Conservation (phyloP, 1,140 invertebrate species). For the Andricus grossulariae region DNA sequence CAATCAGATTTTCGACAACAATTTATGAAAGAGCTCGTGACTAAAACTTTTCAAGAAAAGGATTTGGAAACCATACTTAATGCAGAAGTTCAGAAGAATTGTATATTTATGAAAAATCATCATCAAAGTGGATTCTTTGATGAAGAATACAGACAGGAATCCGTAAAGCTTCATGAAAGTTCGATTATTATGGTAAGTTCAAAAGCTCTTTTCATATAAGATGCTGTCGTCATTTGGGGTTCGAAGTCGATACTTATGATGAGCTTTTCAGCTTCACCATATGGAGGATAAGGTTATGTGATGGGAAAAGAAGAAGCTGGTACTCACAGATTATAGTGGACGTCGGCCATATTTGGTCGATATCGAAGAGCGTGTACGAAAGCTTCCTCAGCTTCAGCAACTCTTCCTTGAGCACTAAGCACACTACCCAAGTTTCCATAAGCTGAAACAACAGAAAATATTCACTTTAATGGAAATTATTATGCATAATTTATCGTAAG, state of each 20-base stretch:
- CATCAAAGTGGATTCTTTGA: background rate
- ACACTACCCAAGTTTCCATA: slow-evolving; percentile 95
- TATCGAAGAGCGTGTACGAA: slow-evolving; percentile 90
- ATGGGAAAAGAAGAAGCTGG: slow-evolving; percentile 34
- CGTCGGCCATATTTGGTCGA: slow-evolving; percentile 96
- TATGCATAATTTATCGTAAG: background rate
- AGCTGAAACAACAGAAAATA: slow-evolving; percentile 79
- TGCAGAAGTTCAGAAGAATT: background rate
- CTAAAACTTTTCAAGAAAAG: no score
- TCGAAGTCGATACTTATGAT: slow-evolving; percentile 3
- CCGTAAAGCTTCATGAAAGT: background rate
- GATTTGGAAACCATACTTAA: background rate
- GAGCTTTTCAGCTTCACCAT: slow-evolving; percentile 4
- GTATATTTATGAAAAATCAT: background rate
- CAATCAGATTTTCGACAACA: no score
- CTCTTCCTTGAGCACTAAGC: slow-evolving; percentile 88
- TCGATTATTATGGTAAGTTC: background rate
- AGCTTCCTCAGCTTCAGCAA: slow-evolving; percentile 90
- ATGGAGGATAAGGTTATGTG: background rate
- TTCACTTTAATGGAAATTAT: background rate
- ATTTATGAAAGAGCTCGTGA: no score
- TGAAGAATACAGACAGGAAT: background rate
- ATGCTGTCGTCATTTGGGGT: background rate
- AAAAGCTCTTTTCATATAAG: background rate
- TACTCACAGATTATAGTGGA: slow-evolving; percentile 98